These are phyloP conservation scores for Corythaixoides concolor DNA, from an alignment of 2,113 vertebrate species.

Conservation along the genomic window DNA sequence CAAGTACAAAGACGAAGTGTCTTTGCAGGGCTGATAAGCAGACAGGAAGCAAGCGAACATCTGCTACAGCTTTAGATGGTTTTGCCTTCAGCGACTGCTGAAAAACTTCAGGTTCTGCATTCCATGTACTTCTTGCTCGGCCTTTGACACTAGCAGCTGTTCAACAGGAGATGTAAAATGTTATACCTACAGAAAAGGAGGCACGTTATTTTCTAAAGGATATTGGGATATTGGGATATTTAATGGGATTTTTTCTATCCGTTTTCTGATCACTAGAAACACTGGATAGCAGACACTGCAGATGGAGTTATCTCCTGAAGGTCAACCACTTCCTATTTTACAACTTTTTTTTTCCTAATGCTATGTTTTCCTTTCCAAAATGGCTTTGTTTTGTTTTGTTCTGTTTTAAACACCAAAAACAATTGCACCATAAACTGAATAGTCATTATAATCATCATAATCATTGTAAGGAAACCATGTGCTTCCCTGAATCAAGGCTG, in stretches of 20 bases:
- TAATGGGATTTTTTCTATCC: neutral
- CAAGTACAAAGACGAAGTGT: constrained; percentile 48
- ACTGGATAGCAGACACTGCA: neutral
- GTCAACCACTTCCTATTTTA: constrained; percentile 54
- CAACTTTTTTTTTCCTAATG: neutral
- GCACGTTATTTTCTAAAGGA: neutral
- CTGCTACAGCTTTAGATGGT: constrained; percentile 50
- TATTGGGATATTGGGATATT: neutral
- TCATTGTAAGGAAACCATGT: constrained; percentile 33
- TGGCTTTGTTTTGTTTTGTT: constrained; percentile 2
- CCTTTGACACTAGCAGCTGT: constrained; percentile 32
- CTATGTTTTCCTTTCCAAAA: constrained; percentile 42
- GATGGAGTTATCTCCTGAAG: constrained; percentile 20
- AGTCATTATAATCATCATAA: constrained; percentile 8
- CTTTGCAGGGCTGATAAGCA: constrained; percentile 71
- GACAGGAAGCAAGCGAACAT: constrained; percentile 72
- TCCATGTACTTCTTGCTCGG: neutral
- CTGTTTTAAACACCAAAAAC: constrained; percentile 41
- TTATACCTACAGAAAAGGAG: neutral
- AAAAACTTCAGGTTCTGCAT: constrained; percentile 29
- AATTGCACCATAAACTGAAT: constrained; percentile 33
- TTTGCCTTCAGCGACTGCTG: constrained; percentile 39
- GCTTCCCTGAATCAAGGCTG: constrained; percentile 46
- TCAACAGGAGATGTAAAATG: neutral
- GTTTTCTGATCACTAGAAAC: neutral